Evolutionary conservation across 2,888 invertebrate genomes (phyloP).

Genomic region (Fragum whitleyi): DNA sequence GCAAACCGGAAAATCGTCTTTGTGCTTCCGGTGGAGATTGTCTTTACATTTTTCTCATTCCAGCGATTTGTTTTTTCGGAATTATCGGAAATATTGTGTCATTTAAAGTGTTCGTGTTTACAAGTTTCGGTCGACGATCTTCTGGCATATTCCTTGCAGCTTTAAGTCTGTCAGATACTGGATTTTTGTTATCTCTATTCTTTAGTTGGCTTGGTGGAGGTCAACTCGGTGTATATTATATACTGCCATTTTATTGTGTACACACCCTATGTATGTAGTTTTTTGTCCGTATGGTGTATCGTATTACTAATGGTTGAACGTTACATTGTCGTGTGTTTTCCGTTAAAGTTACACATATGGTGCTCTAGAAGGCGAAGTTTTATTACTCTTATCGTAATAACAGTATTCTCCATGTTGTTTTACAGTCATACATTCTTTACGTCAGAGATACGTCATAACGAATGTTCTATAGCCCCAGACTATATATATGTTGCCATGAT

Average conservation of each 20-base stretch:
- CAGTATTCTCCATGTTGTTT: slow-evolving; percentile 67
- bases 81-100: slow-evolving; percentile 91
- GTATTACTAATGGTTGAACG: slow-evolving; percentile 94
- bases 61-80: slow-evolving; percentile 90
- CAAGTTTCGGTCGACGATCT: slow-evolving; percentile 90
- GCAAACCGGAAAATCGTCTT: neutral
- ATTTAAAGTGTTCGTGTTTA: slow-evolving; percentile 90
- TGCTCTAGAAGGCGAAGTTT: slow-evolving; percentile 72
- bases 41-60: slow-evolving; percentile 80
- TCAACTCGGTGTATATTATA: slow-evolving; percentile 29
- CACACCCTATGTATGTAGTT: slow-evolving; percentile 87
- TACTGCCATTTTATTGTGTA: slow-evolving; percentile 69
- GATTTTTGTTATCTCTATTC: slow-evolving; percentile 90
- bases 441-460: slow-evolving; percentile 51
- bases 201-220: slow-evolving; percentile 73
- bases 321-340: slow-evolving; percentile 93
- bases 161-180: slow-evolving; percentile 91
- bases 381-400: slow-evolving; percentile 57
- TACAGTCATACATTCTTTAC: slow-evolving; percentile 78
- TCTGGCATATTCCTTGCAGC: slow-evolving; percentile 92
- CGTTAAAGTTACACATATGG: slow-evolving; percentile 86
- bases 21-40: slow-evolving; percentile 87
- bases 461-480: slow-evolving; percentile 56
- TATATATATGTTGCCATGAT: slow-evolving; percentile 63
- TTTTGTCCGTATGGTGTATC: slow-evolving; percentile 87